Conservation (phyloP, 2,113 vertebrate genomes). For the Sceloporus tristichus region DNA sequence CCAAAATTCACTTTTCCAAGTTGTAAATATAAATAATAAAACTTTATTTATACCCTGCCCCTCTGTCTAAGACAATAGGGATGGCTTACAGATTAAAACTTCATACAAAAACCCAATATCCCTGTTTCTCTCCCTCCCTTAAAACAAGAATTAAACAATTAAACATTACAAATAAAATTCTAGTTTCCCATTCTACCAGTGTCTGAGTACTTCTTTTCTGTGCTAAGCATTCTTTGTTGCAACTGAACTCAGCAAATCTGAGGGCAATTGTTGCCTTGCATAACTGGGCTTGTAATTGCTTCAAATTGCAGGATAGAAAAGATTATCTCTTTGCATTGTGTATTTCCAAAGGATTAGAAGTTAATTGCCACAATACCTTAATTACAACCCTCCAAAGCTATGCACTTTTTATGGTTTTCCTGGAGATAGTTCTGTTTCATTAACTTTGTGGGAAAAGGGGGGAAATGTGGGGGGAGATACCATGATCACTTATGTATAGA, state of each 20-base stretch:
- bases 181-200: neutral
- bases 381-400: constrained; percentile 6
- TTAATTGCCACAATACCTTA: constrained; percentile 47
- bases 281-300: constrained; percentile 44
- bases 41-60: no score
- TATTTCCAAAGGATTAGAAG: constrained; percentile 45
- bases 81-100: no score
- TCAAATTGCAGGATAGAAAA: constrained; percentile 36
- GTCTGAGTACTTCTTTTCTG: neutral
- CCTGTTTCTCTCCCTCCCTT: no score
- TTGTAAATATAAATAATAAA: neutral
- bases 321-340: constrained; percentile 32
- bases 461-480: neutral
- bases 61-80: no score
- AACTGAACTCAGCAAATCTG: constrained; percentile 20
- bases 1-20: no score
- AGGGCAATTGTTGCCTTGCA: constrained; percentile 14
- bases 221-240: neutral
- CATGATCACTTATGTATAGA: constrained; percentile 36
- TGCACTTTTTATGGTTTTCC: constrained; percentile 46
- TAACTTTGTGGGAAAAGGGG: constrained; percentile 19
- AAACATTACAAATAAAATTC: no score
- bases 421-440: constrained; percentile 24
- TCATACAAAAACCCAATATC: no score
- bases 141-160: no score